These are phyloP conservation scores for Platyura marginata DNA, from an alignment of 1,140 invertebrate species.

Conservation along the genomic window DNA sequence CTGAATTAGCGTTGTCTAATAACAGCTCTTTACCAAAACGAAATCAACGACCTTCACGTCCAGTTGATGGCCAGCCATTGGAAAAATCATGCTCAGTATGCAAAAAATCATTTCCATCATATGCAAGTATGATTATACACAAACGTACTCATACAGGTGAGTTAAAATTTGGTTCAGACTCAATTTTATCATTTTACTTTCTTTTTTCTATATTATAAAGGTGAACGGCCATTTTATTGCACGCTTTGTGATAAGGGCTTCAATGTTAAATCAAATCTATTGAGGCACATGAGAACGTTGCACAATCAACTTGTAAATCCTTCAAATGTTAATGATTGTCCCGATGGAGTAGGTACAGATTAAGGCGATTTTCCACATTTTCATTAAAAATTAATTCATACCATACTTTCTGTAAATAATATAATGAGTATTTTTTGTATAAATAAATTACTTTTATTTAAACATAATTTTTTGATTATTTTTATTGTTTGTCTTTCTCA, in stretches of 20 bases:
- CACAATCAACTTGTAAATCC: conserved; percentile 16
- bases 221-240: neutral
- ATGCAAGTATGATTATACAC: conserved; percentile 58
- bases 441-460: too few relatives aligned
- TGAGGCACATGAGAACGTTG: conserved; percentile 49
- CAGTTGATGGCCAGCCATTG: neutral
- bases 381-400: too few relatives aligned
- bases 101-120: conserved; percentile 54
- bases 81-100: conserved; percentile 45
- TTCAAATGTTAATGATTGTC: neutral
- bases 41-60: neutral
- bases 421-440: too few relatives aligned
- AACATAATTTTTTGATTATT: too few relatives aligned
- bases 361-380: too few relatives aligned
- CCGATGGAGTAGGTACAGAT: too few relatives aligned
- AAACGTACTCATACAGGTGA: conserved; percentile 45
- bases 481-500: too few relatives aligned
- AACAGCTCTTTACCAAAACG: conserved; percentile 40
- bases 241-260: conserved; percentile 47
- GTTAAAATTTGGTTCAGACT: too few relatives aligned
- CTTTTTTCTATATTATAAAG: too few relatives aligned
- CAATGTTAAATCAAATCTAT: conserved; percentile 56
- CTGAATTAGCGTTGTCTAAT: conserved; percentile 62
- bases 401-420: too few relatives aligned
- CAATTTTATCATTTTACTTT: too few relatives aligned